Evolutionary conservation across 2,113 vertebrate genomes (phyloP).

Genomic region (Platichthys flesus): DNA sequence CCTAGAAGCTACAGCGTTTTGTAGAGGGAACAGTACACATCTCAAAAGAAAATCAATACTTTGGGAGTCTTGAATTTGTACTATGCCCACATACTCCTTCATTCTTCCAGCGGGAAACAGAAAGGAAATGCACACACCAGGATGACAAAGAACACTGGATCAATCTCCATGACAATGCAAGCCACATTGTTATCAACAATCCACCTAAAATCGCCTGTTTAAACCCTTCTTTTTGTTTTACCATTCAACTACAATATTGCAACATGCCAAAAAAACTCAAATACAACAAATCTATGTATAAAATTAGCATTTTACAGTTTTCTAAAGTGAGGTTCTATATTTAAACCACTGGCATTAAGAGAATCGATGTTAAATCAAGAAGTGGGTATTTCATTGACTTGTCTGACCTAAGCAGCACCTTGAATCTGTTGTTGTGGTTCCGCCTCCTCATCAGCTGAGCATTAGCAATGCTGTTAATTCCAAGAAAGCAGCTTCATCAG

Average conservation of each 20-base stretch:
- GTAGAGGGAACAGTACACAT: slow-evolving; percentile 52
- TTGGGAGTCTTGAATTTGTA: slow-evolving; percentile 42
- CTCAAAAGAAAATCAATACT: slow-evolving; percentile 67
- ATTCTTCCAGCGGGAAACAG: slow-evolving; percentile 20
- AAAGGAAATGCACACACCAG: background rate
- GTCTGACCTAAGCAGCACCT: slow-evolving; percentile 16
- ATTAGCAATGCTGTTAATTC: slow-evolving; percentile 34
- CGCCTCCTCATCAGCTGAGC: slow-evolving; percentile 38
- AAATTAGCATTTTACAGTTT: background rate
- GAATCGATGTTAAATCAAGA: background rate
- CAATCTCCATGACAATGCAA: too few relatives aligned
- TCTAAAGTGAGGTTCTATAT: background rate
- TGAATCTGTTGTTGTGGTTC: slow-evolving; percentile 42
- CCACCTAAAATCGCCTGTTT: background rate
- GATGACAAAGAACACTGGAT: slow-evolving; percentile 8
- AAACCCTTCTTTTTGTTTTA: background rate
- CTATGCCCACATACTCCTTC: slow-evolving; percentile 27
- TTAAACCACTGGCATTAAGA: background rate
- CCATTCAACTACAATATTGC: background rate
- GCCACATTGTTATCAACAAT: background rate
- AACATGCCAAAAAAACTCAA: background rate
- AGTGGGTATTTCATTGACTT: background rate
- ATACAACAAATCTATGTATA: background rate
- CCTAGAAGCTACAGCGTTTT: slow-evolving; percentile 57
- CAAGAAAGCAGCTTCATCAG: slow-evolving; percentile 53